phyloP scores from a whole-genome alignment of 2,888 invertebrate species.

The Geophilus truncorum region DNA sequence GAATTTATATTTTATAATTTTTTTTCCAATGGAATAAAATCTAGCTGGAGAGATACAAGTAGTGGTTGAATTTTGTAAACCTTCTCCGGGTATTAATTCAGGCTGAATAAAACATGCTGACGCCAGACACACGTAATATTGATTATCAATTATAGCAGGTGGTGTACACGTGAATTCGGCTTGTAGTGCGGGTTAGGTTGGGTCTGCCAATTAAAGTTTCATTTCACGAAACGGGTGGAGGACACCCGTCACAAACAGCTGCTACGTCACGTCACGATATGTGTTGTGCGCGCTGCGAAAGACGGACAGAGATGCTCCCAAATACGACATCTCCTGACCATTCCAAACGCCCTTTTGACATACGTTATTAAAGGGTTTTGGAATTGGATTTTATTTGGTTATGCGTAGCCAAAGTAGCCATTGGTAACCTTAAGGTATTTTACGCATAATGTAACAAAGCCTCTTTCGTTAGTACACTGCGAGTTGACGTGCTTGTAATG shows the following conservation, averaged over 20 bases:
- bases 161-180: conserved; percentile 2
- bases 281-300: too few relatives aligned
- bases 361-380: neutral
- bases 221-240: conserved; percentile 9
- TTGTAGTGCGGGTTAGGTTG: conserved; percentile 5
- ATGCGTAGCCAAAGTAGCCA: too few relatives aligned
- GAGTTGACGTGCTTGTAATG: too few relatives aligned
- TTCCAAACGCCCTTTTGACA: neutral
- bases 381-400: too few relatives aligned
- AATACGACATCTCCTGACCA: neutral
- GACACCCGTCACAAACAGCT: conserved; percentile 1
- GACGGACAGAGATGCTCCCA: neutral
- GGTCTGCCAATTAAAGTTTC: conserved; percentile 6
- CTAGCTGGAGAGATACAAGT: too few relatives aligned
- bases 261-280: neutral
- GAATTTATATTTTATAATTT: neutral
- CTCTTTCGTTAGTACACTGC: too few relatives aligned
- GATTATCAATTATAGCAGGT: conserved; percentile 17
- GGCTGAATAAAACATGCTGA: conserved; percentile 1
- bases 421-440: too few relatives aligned
- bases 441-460: too few relatives aligned
- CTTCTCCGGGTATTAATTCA: neutral
- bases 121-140: conserved; percentile 3
- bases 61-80: neutral
- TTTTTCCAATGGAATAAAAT: too few relatives aligned